Evolutionary conservation across 2,113 vertebrate genomes (phyloP), one percentile per base, ranked within the genome.

Genomic region (Noctilio leporinus): DNA sequence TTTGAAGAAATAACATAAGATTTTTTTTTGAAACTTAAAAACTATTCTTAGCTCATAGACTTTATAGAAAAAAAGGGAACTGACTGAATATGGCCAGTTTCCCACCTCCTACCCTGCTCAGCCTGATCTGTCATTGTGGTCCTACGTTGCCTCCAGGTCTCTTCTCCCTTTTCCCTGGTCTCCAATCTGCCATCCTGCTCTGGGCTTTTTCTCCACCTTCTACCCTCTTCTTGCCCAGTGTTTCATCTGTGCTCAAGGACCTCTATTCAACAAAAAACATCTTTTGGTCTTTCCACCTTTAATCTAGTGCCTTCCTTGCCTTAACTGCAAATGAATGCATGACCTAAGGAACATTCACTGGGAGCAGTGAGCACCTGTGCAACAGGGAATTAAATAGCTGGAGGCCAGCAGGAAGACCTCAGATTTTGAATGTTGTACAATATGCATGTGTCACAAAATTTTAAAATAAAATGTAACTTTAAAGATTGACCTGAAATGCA

Each of bases 401-500:
- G 88, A 91, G 69, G 55, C 4, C 45, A 85, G n/a, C 38, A 92
- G 45, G 57, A 83, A 72, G 82, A 84, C n/a, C 62, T 55, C 75
- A 62, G 89, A 5, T 87, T 95, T 83, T n/a, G 40, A 91, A 59
- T 57, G 17, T 89, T 49, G n/a, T 84, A 93, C 73, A 75, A 86
- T 69, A 77, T 73, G 64, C 45, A 64, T 62, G 10, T 62, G 38
- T 72, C 22, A 72, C 94, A 94, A 93, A 33, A 70, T 84, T 94
- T 95, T 89, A 94, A 96, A 96, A 93, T 91, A 93, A 96, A 89
- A 70, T 76, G 10, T 91, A 76, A 89, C 62, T 96, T 95, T 16
- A 78, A 93, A 96, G 94, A 83, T 92, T 89, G 96, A 96, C 95
- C 96, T 93, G 96, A 95, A 96, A 96, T 96, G 95, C 80, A 97